Conservation (phyloP, 2,113 vertebrate genomes). For the Cyphomyrus plagiostoma region DNA sequence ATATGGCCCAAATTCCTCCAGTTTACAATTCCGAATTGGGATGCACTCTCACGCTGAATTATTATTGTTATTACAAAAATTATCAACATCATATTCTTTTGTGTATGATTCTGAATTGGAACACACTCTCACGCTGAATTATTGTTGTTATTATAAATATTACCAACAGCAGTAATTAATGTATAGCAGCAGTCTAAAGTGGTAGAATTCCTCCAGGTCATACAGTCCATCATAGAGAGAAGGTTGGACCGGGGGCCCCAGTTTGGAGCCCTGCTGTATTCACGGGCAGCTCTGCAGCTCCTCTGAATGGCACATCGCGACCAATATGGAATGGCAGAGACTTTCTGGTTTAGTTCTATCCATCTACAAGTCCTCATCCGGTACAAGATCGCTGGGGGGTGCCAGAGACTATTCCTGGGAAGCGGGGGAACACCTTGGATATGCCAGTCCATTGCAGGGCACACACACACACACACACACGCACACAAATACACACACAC, state of each 20-base stretch:
- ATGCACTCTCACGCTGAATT: neutral
- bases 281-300: neutral
- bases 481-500: too few species aligned
- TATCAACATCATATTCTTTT: neutral
- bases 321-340: neutral
- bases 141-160: slow-evolving; percentile 6
- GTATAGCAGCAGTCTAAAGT: neutral
- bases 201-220: neutral
- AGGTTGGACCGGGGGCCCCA: neutral
- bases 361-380: neutral
- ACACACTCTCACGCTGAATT: neutral
- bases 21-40: neutral
- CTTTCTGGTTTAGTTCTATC: neutral
- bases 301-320: neutral
- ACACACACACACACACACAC: neutral
- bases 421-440: neutral
- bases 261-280: neutral
- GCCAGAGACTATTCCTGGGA: neutral
- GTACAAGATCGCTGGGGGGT: neutral
- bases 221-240: neutral
- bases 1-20: neutral
- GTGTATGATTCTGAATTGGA: neutral
- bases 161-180: neutral
- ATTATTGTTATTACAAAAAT: neutral
- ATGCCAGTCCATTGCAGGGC: neutral